These are phyloP conservation scores for Catagonus wagneri DNA, from an alignment of 2,113 vertebrate species.

Conservation along the genomic window DNA sequence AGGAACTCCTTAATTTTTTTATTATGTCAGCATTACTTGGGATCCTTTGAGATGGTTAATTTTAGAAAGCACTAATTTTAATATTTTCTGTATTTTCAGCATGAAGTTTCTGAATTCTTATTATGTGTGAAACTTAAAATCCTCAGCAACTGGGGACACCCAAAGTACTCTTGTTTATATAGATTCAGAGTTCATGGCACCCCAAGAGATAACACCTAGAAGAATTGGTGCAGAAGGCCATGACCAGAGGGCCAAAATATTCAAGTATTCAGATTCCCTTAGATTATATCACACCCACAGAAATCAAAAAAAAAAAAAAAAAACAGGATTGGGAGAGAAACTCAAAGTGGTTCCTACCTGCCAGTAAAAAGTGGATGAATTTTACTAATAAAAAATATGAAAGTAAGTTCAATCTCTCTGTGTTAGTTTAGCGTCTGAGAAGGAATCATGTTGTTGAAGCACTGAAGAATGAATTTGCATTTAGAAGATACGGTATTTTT, in stretches of 20 bases:
- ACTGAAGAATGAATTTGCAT: not conserved
- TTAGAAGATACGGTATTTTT: not conserved
- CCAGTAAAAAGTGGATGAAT: constrained; percentile 15
- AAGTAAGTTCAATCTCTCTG: not conserved
- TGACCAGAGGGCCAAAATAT: not conserved
- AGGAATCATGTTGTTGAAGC: not conserved
- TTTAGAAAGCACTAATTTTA: not conserved
- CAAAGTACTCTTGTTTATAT: constrained; percentile 92
- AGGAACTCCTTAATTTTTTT: no score
- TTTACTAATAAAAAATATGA: constrained; percentile 66
- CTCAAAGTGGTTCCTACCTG: constrained; percentile 9
- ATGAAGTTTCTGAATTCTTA: constrained; percentile 67
- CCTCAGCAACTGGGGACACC: constrained; percentile 92
- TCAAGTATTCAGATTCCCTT: not conserved
- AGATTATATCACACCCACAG: not conserved
- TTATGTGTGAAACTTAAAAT: constrained; percentile 87
- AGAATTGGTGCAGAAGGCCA: fast-evolving
- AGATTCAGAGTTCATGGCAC: constrained; percentile 92
- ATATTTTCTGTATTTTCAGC: constrained; percentile 73
- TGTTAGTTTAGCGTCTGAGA: not conserved
- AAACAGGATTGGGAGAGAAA: not conserved
- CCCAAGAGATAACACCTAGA: constrained; percentile 31
- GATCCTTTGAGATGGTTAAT: not conserved
- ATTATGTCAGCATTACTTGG: not conserved
- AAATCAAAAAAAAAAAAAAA: not conserved